Percentiles rank a stretch among this genome's conserved stretches.
phyloP scores from a whole-genome alignment of 2,888 invertebrate species.

The Dioctria rufipes region DNA sequence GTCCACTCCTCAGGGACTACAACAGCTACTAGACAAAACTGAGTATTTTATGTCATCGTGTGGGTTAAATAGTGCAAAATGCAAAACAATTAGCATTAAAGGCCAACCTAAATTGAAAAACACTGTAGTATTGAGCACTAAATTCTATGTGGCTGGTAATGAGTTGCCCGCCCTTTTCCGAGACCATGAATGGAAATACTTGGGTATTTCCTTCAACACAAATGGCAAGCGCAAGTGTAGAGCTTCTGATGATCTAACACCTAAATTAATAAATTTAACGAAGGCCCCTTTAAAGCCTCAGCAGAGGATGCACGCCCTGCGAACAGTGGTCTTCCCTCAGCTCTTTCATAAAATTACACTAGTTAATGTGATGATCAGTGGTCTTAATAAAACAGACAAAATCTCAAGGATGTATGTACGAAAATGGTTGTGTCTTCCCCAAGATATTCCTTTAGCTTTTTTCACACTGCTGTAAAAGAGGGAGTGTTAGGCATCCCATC shows the following conservation, averaged over 20 bases:
- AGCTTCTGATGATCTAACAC: not conserved
- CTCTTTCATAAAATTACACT: constrained; percentile 9
- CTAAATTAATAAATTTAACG: not conserved
- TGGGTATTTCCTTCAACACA: not conserved
- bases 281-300: not conserved
- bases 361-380: not conserved
- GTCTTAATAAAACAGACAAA: not conserved
- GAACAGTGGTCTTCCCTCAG: constrained; percentile 3
- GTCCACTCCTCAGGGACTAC: constrained; percentile 13
- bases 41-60: not conserved
- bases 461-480: not conserved
- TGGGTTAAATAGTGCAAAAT: not conserved
- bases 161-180: not conserved
- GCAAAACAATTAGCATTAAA: not conserved
- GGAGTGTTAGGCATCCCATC: constrained; percentile 3
- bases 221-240: not conserved
- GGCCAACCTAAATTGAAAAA: constrained; percentile 21
- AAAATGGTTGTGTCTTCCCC: not conserved
- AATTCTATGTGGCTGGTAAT: not conserved
- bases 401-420: not conserved
- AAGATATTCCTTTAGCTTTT: constrained; percentile 1
- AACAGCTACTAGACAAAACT: not conserved
- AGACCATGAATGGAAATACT: not conserved
- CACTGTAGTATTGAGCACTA: not conserved
- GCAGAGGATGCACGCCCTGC: too few relatives aligned